Conservation (phyloP, 64 coral and sea anemone species). For the Porites lutea region DNA sequence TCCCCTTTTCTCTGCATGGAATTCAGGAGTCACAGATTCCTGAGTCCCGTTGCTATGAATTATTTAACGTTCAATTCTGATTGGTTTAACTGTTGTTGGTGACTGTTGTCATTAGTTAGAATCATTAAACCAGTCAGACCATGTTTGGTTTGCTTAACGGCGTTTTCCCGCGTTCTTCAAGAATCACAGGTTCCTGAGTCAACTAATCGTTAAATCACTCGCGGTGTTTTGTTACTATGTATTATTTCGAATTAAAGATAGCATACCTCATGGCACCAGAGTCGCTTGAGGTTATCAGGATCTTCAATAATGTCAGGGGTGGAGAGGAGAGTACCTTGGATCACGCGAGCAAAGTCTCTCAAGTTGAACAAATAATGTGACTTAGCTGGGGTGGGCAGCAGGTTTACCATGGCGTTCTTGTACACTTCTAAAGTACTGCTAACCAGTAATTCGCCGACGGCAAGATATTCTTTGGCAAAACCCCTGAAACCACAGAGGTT, state of each 20-base stretch:
- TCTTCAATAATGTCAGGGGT: conserved; percentile 83
- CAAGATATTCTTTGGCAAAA: conserved; percentile 89
- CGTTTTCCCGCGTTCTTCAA: too few relatives aligned
- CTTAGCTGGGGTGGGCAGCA: conserved; percentile 95
- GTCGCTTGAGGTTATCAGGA: conserved; percentile 84
- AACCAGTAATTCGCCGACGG: conserved; percentile 86
- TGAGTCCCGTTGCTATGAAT: too few relatives aligned
- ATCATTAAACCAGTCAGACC: too few relatives aligned
- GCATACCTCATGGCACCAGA: conserved; percentile 93
- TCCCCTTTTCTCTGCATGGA: too few relatives aligned
- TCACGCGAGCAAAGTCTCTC: conserved; percentile 97
- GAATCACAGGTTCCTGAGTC: too few relatives aligned
- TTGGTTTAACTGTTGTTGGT: too few relatives aligned
- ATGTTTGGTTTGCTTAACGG: too few relatives aligned
- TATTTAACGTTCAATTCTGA: too few relatives aligned
- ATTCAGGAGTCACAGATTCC: too few relatives aligned
- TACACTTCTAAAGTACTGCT: conserved; percentile 88
- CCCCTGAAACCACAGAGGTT: conserved; percentile 65
- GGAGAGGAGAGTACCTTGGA: conserved; percentile 96
- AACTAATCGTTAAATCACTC: too few relatives aligned
- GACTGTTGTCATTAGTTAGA: too few relatives aligned
- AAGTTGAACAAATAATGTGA: conserved; percentile 98
- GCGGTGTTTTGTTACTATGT: too few relatives aligned
- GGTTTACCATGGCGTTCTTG: conserved; percentile 91
- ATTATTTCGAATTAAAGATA: neutral